Conservation (phyloP, 1,140 invertebrate genomes). For the Brachionus angularis region DNA sequence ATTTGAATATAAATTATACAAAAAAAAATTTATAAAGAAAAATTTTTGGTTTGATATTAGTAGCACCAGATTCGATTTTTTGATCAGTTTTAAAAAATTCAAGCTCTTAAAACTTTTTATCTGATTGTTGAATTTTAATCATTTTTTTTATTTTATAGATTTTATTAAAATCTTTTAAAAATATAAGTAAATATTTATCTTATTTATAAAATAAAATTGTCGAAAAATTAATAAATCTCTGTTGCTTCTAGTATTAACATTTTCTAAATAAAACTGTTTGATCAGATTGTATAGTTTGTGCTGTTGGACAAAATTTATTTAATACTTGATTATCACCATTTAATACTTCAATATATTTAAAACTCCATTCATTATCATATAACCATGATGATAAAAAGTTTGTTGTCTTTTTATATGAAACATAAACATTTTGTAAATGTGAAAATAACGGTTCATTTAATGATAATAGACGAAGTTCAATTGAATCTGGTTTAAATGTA, state of each 20-base stretch:
- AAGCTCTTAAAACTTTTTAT: too few relatives aligned
- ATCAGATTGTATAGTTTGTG: background rate
- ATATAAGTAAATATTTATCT: too few relatives aligned
- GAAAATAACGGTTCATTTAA: background rate
- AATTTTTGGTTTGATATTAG: too few relatives aligned
- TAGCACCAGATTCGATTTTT: too few relatives aligned
- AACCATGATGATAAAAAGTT: conserved; percentile 27
- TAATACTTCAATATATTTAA: conserved; percentile 11
- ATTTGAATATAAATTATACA: too few relatives aligned
- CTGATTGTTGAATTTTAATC: too few relatives aligned
- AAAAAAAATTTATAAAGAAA: too few relatives aligned
- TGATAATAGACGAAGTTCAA: conserved; percentile 31
- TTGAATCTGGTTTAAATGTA: conserved; percentile 43
- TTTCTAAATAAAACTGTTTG: conserved; percentile 38
- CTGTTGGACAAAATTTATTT: conserved; percentile 15
- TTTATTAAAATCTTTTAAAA: too few relatives aligned
- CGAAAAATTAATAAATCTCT: conserved; percentile 3
- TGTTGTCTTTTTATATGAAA: conserved; percentile 7
- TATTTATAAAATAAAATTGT: too few relatives aligned
- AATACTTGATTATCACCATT: conserved; percentile 13
- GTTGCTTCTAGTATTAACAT: too few relatives aligned
- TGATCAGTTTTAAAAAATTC: too few relatives aligned
- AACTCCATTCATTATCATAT: conserved; percentile 37
- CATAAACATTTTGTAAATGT: background rate
- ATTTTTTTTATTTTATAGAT: too few relatives aligned